Percentiles rank a stretch among this genome's conserved stretches.
Conservation (phyloP, 2,797 vertebrate genomes). For the Thalassophryne amazonica region DNA sequence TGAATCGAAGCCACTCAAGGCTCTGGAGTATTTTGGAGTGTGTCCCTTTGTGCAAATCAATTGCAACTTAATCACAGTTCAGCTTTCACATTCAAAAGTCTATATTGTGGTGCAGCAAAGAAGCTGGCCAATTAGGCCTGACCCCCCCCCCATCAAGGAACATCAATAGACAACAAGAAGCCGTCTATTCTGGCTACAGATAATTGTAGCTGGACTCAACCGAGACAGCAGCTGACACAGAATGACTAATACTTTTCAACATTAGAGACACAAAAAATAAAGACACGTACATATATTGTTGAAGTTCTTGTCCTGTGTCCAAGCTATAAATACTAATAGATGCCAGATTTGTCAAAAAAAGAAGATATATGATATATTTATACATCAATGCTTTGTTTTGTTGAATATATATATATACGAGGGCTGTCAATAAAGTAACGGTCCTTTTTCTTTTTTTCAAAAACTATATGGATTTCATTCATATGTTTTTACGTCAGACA, state of each 20-base stretch:
- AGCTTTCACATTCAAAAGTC: constrained; percentile 28
- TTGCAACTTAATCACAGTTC: constrained; percentile 29
- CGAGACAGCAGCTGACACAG: constrained; percentile 46
- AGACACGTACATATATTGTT: too few relatives aligned
- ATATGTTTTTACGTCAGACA: too few relatives aligned
- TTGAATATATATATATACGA: too few relatives aligned
- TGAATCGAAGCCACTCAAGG: constrained; percentile 18
- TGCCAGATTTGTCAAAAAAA: too few relatives aligned
- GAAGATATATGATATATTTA: too few relatives aligned
- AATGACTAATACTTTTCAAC: constrained; percentile 1
- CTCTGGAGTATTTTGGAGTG: constrained; percentile 21
- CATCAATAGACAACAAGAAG: constrained; percentile 41
- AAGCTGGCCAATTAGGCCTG: constrained; percentile 39
- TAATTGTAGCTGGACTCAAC: constrained; percentile 10
- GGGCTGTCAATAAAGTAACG: too few relatives aligned
- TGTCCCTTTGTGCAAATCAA: constrained; percentile 25
- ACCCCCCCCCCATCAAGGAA: constrained; percentile 46
- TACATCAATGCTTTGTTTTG: too few relatives aligned
- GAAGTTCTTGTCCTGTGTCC: too few relatives aligned
- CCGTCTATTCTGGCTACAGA: constrained; percentile 29
- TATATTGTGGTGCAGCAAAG: constrained; percentile 30
- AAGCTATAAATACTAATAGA: too few relatives aligned
- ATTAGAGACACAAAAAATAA: too few relatives aligned
- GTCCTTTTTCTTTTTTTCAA: too few relatives aligned
- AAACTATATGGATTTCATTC: too few relatives aligned